phyloP scores from a whole-genome alignment of 1,140 invertebrate species.

The Antheraea pernyi region DNA sequence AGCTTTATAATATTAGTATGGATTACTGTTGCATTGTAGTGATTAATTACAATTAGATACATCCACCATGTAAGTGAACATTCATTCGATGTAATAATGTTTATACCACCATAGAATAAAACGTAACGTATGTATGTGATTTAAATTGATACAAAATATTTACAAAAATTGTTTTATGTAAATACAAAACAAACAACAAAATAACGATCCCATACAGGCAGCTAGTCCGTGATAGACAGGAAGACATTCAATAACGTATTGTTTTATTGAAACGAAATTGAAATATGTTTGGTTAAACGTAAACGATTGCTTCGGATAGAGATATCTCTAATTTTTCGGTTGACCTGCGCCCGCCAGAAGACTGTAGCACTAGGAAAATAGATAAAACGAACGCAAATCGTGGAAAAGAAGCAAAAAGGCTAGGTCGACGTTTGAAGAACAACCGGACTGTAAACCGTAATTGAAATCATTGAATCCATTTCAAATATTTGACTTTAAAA shows the following conservation, averaged over 20 bases:
- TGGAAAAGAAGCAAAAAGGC: slow-evolving; percentile 54
- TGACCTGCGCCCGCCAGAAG: slow-evolving; percentile 46
- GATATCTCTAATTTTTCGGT: slow-evolving; percentile 75
- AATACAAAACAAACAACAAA: neutral
- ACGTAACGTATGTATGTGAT: too few relatives aligned
- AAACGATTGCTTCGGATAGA: slow-evolving; percentile 56
- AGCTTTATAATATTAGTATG: too few relatives aligned
- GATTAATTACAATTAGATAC: too few relatives aligned
- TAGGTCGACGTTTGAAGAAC: slow-evolving; percentile 31
- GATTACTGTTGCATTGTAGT: too few relatives aligned
- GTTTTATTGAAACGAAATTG: slow-evolving; percentile 6
- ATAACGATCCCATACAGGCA: neutral
- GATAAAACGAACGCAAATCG: slow-evolving; percentile 60
- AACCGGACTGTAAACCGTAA: slow-evolving; percentile 38
- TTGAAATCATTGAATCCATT: slow-evolving; percentile 40
- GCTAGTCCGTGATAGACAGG: neutral
- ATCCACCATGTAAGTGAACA: too few relatives aligned
- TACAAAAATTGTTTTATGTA: neutral
- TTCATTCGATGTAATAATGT: too few relatives aligned
- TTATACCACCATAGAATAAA: too few relatives aligned
- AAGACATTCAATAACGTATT: slow-evolving; percentile 11
- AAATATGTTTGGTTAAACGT: slow-evolving; percentile 22
- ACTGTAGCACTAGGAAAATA: slow-evolving; percentile 54
- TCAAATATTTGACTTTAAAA: slow-evolving; percentile 26
- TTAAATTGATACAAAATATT: too few relatives aligned